Evolutionary conservation across 2,888 invertebrate genomes (phyloP).

Genomic region (Trachelus troglodyta): DNA sequence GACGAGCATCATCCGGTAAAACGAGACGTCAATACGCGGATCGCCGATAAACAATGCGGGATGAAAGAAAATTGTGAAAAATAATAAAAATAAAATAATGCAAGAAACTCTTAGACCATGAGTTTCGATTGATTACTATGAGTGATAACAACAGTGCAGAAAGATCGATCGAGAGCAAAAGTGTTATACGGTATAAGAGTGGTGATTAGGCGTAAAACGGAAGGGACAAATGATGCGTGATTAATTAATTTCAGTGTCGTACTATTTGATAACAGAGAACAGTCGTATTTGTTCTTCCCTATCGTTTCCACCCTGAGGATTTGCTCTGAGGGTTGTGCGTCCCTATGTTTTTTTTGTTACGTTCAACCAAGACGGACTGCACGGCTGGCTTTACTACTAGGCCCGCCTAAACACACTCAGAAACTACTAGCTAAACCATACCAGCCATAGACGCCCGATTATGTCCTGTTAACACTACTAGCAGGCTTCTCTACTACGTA

Average conservation of each 20-base stretch:
- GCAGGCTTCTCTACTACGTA: neutral
- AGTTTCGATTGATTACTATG: neutral
- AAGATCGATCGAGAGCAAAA: neutral
- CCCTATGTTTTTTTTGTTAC: neutral
- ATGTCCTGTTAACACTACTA: neutral
- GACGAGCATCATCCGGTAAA: neutral
- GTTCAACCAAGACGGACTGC: neutral
- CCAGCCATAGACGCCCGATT: neutral
- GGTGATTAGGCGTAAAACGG: neutral
- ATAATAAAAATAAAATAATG: neutral
- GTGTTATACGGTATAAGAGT: neutral
- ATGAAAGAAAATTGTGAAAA: neutral
- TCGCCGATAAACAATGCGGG: neutral
- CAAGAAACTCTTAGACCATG: neutral
- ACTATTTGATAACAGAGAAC: neutral
- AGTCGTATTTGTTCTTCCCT: neutral
- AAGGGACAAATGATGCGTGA: neutral
- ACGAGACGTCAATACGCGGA: neutral
- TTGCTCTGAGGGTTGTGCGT: neutral
- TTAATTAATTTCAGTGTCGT: neutral
- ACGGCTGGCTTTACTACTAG: neutral
- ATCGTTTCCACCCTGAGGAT: neutral
- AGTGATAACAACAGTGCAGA: neutral
- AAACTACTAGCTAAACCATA: neutral
- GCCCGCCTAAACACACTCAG: neutral